Evolutionary conservation across 2,797 vertebrate species (phyloP), one percentile per base, ranked within the genome.

Genomic region (Streptopelia turtur): DNA sequence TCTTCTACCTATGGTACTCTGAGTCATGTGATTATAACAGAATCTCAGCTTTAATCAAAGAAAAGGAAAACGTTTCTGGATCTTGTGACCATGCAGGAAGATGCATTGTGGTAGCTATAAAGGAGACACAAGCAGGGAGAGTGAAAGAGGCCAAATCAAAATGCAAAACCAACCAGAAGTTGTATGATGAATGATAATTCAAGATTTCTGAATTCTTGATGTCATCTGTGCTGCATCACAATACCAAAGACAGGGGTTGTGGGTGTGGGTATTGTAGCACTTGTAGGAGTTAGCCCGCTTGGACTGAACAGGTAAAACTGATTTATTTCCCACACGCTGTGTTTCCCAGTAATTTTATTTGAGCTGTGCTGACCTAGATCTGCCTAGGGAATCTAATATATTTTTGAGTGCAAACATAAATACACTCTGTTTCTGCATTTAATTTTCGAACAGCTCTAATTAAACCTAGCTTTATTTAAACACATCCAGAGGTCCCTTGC

Each of bases 331-430:
- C 70, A 39, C 63, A 76, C 0, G 0, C 68, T 81, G 76, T 1
- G 0, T 27, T 92, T 85, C 64, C 47, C 71, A 64, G 64, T 12
- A 53, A 89, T 83, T 76, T 74, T 50, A 45, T 52, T 74, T 16
- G 63, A 92, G 84, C 79, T 89, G 68, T 33, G 39, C 52, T 90
- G 95, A 94, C 95, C 95, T 47, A 94, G 85, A 90, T 95, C 92
- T 94, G 90, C 88, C 90, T 56, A 66, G 63, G 63, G 88, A 76
- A 76, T 41, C 84, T 55, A 33, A 70, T 9, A 39, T 41, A 80
- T 84, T 93, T 91, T 74, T 82, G 90, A 90, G 93, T 49, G 83
- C 88, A 90, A 86, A 72, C 43, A 52, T 79, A 87, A 95, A 76
- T 91, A 95, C 77, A 30, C 52, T 83, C 78, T 55, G 30, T 30